Evolutionary conservation across 2,797 vertebrate genomes (phyloP).

Genomic region (Molossus molossus): DNA sequence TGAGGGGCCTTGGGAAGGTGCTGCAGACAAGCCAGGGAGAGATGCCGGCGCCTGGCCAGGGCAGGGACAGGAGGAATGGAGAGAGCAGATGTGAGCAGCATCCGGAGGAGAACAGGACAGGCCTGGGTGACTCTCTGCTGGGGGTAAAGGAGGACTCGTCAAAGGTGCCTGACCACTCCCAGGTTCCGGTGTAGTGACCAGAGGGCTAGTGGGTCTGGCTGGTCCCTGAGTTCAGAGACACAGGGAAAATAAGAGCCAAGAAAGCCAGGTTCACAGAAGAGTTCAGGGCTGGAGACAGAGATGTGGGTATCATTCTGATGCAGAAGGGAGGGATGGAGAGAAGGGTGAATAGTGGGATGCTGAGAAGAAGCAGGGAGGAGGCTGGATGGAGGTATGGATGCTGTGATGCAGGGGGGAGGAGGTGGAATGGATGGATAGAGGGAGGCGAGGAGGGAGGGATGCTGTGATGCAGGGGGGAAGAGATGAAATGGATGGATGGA

Average conservation of each 20-base stretch:
- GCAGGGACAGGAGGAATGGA: neutral
- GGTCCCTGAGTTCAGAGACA: neutral
- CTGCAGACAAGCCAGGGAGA: neutral
- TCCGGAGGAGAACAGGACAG: neutral
- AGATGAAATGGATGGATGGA: neutral
- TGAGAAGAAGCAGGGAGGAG: neutral
- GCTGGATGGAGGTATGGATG: neutral
- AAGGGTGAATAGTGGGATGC: neutral
- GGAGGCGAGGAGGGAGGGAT: neutral
- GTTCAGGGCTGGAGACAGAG: neutral
- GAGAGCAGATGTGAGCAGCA: neutral
- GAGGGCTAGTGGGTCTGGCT: neutral
- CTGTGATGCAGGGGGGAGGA: neutral
- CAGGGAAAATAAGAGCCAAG: neutral
- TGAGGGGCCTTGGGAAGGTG: neutral
- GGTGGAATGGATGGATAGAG: neutral
- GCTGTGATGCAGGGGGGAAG: neutral
- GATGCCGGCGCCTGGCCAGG: neutral
- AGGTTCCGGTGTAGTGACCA: neutral
- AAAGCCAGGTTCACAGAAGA: neutral
- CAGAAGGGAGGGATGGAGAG: neutral
- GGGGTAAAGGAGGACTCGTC: fast-evolving
- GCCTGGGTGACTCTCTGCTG: neutral
- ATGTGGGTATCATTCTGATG: fast-evolving
- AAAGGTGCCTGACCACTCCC: neutral